Evolutionary conservation across 2,797 vertebrate genomes (phyloP).

Genomic region (Phyllotis vaccarum): DNA sequence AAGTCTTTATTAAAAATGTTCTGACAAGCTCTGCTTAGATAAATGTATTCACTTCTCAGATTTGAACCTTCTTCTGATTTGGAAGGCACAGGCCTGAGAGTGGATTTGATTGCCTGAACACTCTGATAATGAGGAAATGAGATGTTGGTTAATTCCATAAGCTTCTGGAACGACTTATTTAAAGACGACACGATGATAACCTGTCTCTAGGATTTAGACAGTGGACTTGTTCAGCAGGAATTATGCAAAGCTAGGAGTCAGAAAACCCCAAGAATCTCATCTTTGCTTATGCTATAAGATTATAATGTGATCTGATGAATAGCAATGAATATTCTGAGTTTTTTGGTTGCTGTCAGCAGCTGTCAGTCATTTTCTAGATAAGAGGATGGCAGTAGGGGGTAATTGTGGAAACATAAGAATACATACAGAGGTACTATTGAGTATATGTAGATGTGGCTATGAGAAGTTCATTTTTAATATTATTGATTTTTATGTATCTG

Average conservation of each 20-base stretch:
- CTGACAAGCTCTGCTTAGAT: constrained; percentile 82
- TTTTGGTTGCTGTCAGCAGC: not conserved
- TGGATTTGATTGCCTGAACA: constrained; percentile 82
- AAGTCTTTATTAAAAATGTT: constrained; percentile 87
- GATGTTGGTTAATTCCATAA: constrained; percentile 84
- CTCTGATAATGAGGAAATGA: constrained; percentile 78
- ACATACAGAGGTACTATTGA: not conserved
- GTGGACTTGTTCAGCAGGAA: constrained; percentile 32
- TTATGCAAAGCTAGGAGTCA: constrained; percentile 11
- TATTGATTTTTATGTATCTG: not conserved
- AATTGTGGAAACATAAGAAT: not conserved
- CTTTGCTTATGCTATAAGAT: constrained; percentile 49
- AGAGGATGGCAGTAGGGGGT: not conserved
- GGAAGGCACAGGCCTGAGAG: constrained; percentile 68
- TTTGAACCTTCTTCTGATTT: constrained; percentile 84
- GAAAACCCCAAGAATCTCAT: constrained; percentile 13
- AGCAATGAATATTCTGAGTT: constrained; percentile 49
- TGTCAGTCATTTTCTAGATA: constrained; percentile 57
- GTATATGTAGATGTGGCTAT: not conserved
- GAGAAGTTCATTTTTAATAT: not conserved
- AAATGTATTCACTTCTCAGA: constrained; percentile 83
- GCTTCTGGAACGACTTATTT: constrained; percentile 81
- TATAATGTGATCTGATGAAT: constrained; percentile 33
- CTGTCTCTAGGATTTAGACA: constrained; percentile 40
- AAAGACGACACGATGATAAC: constrained; percentile 73